These are phyloP conservation scores for Chorisops tibialis DNA, from an alignment of 2,888 invertebrate species.

Conservation along the genomic window DNA sequence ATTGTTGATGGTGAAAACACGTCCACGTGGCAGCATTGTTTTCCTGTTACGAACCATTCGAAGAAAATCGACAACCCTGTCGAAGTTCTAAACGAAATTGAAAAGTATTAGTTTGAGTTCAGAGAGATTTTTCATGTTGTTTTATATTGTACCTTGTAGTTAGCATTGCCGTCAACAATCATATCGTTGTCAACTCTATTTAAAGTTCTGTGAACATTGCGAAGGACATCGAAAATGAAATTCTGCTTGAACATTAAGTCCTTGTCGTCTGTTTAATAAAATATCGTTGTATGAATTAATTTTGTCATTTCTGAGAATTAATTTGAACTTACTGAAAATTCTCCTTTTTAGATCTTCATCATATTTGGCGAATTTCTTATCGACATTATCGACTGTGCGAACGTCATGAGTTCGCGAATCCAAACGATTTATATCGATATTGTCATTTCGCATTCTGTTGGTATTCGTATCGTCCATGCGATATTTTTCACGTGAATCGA, in stretches of 20 bases:
- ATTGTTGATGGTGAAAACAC: constrained; percentile 54
- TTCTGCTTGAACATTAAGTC: constrained; percentile 44
- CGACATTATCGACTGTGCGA: constrained; percentile 8
- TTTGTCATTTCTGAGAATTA: too few relatives aligned
- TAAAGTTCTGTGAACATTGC: constrained; percentile 48
- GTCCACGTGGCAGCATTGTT: constrained; percentile 54
- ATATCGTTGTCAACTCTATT: not conserved
- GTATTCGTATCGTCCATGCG: not conserved
- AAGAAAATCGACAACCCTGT: constrained; percentile 52
- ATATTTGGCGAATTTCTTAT: constrained; percentile 16
- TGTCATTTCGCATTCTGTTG: not conserved
- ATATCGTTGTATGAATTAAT: too few relatives aligned
- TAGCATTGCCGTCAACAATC: constrained; percentile 18
- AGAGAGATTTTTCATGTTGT: not conserved
- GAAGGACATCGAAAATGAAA: constrained; percentile 53
- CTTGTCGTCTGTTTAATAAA: too few relatives aligned
- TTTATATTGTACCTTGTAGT: constrained; percentile 21
- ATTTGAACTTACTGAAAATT: too few relatives aligned
- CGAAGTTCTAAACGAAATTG: constrained; percentile 50
- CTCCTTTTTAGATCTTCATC: constrained; percentile 6
- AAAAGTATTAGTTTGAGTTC: not conserved
- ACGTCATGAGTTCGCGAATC: not conserved
- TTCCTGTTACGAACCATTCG: constrained; percentile 46
- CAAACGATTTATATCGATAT: not conserved
- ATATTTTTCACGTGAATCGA: not conserved